Percentiles rank a stretch among this genome's conserved stretches.
Evolutionary conservation across 2,888 invertebrate species (phyloP).

Genomic region (Nomada goodeniana): DNA sequence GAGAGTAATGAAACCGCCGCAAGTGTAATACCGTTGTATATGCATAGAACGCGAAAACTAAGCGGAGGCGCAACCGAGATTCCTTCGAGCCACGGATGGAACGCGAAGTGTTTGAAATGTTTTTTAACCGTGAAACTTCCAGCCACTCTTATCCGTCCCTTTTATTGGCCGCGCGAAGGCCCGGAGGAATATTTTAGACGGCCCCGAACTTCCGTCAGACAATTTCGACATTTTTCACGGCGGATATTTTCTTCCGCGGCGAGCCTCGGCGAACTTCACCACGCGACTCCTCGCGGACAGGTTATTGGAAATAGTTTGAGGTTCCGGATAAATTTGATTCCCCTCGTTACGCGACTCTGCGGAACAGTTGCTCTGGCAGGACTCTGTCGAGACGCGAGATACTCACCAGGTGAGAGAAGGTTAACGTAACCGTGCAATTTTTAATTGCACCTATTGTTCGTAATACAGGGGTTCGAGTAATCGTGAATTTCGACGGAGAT

Average conservation of each 20-base stretch:
- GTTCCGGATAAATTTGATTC: background rate
- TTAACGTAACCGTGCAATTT: too few relatives aligned
- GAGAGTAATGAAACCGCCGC: slow-evolving; percentile 64
- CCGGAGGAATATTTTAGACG: slow-evolving; percentile 21
- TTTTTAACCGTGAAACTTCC: slow-evolving; percentile 42
- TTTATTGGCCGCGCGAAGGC: slow-evolving; percentile 32
- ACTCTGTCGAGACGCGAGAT: too few relatives aligned
- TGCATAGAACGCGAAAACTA: slow-evolving; percentile 48
- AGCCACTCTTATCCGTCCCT: slow-evolving; percentile 37
- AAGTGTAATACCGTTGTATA: slow-evolving; percentile 62
- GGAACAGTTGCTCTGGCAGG: too few relatives aligned
- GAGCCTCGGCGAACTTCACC: background rate
- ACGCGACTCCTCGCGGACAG: background rate
- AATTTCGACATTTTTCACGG: slow-evolving; percentile 33
- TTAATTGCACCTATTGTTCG: too few relatives aligned
- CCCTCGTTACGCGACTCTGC: background rate
- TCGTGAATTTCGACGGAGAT: too few relatives aligned
- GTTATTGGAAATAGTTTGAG: slow-evolving; percentile 14
- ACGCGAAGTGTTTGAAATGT: slow-evolving; percentile 56
- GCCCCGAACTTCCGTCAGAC: slow-evolving; percentile 26
- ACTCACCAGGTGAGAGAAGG: too few relatives aligned
- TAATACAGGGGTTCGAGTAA: too few relatives aligned
- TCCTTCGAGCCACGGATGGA: slow-evolving; percentile 16
- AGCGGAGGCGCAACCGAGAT: slow-evolving; percentile 24
- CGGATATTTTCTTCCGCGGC: background rate